These are phyloP conservation scores for Actinostola sp. DNA, from an alignment of 92 coral and sea anemone species.

Conservation along the genomic window DNA sequence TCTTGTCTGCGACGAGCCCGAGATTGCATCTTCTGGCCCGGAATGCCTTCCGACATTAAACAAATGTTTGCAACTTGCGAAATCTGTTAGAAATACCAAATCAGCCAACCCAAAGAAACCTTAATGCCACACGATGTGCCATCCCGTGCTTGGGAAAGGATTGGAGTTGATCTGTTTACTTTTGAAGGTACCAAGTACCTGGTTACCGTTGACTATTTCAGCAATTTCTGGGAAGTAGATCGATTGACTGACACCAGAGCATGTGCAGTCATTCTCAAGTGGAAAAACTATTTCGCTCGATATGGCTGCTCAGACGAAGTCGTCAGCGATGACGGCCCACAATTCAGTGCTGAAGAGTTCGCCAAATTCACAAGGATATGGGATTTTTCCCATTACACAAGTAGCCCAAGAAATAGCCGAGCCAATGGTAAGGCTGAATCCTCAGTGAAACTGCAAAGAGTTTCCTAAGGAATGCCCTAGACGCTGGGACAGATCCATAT, in stretches of 20 bases:
- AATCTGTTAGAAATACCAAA: slow-evolving; percentile 40
- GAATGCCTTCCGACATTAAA: slow-evolving; percentile 37
- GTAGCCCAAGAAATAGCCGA: background rate
- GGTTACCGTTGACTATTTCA: slow-evolving; percentile 33
- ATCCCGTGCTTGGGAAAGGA: slow-evolving; percentile 31
- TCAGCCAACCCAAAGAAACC: slow-evolving; percentile 44
- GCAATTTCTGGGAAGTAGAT: slow-evolving; percentile 35
- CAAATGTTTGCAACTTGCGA: slow-evolving; percentile 42
- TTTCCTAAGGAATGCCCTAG: slow-evolving; percentile 33
- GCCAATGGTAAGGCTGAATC: slow-evolving; percentile 19
- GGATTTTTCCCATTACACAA: slow-evolving; percentile 1
- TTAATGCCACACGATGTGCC: slow-evolving; percentile 30
- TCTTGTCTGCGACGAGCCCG: slow-evolving; percentile 48
- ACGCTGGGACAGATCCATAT: slow-evolving; percentile 31
- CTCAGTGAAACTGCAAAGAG: slow-evolving; percentile 8
- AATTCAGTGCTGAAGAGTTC: background rate
- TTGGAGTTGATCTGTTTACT: slow-evolving; percentile 25
- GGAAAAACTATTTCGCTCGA: slow-evolving; percentile 23
- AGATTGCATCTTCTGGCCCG: slow-evolving; percentile 58
- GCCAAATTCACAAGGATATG: background rate
- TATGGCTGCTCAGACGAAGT: slow-evolving; percentile 24
- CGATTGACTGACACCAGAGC: slow-evolving; percentile 1
- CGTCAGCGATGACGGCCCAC: slow-evolving; percentile 7
- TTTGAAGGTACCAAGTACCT: slow-evolving; percentile 10
- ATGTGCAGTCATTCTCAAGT: slow-evolving; percentile 11